Base-by-base conservation (phyloP, 1,140 invertebrate species). In the Zaprionus kolodkinae region DNA sequence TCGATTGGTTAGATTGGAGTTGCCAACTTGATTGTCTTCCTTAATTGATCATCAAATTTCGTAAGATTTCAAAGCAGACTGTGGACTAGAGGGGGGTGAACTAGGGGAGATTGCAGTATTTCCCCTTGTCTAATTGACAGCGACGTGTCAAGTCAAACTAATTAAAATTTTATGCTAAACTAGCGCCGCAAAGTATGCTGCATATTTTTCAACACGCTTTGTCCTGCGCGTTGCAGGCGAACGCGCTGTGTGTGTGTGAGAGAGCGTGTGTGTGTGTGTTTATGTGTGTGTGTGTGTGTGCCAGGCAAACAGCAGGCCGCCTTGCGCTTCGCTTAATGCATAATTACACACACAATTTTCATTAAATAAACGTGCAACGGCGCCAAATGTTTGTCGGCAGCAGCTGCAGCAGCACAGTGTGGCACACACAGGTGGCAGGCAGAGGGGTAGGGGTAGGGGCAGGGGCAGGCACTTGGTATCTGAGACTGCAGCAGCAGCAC, bases 261-360 rank as follows among this genome's bases (percentile, higher is more conserved):
- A n/a, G n/a, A n/a, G n/a, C n/a, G 15, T 56, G 30, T 48, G 27
- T 15, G 40, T 59, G 60, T 52, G 60, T 6, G 59, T 48, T n/a
- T n/a, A n/a, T n/a, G n/a, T n/a, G 15, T 56, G 30, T 48, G 27
- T 15, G 40, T 59, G 60, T 52, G 60, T 6, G 59, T 48, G 13
- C 50, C 30, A 50, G 52, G 52, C 11, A 69, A 74, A 69, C 52
- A 17, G 59, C 30, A 73, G 71, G 72, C 72, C 17, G 35, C 48
- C 45, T 69, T 13, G 52, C 70, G 75, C 50, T 81, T 72, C 48
- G 81, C 71, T 88, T 88, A 88, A 88, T 88, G 84, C 85, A 88
- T 88, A 87, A 87, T 87, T 87, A 87, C 84, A 88, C 84, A 87
- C 84, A 89, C 84, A 87, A 82, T 88, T 87, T 87, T 88, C 84